Percentiles rank a stretch among this genome's conserved stretches.
These are phyloP conservation scores for Batillaria attramentaria DNA, from an alignment of 1,140 invertebrate species.

Conservation along the genomic window DNA sequence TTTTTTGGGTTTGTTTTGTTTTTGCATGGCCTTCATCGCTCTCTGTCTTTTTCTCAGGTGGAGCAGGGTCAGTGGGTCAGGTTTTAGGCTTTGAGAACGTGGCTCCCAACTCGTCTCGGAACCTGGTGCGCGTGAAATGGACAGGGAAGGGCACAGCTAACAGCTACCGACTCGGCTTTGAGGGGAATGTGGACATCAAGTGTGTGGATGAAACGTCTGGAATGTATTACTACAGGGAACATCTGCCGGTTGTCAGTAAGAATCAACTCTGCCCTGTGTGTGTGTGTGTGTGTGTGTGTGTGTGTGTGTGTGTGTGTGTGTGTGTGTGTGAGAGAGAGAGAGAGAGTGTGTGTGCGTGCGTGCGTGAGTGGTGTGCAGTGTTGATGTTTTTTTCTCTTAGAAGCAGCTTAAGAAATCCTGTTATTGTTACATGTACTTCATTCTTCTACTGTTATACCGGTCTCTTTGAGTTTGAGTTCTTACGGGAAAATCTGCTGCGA, in stretches of 20 bases:
- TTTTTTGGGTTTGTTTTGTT: not conserved
- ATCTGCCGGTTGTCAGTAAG: slow-evolving; percentile 84
- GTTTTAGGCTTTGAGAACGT: slow-evolving; percentile 12
- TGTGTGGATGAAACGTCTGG: slow-evolving; percentile 81
- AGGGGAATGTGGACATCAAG: slow-evolving; percentile 88
- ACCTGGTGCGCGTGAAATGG: slow-evolving; percentile 90
- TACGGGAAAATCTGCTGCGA: too few relatives aligned
- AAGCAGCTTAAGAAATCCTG: too few relatives aligned
- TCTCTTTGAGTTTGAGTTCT: too few relatives aligned
- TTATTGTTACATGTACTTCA: too few relatives aligned
- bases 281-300: slow-evolving; percentile 18
- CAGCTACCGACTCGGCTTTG: slow-evolving; percentile 84
- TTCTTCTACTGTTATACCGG: too few relatives aligned
- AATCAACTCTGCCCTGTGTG: too few relatives aligned
- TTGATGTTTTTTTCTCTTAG: too few relatives aligned
- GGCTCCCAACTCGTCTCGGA: slow-evolving; percentile 73
- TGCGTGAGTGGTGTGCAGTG: not conserved
- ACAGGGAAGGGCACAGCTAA: slow-evolving; percentile 79
- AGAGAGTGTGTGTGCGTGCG: not conserved
- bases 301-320: not conserved
- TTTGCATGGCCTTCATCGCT: not conserved
- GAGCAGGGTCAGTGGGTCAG: not conserved
- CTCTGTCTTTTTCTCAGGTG: not conserved
- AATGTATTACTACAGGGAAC: slow-evolving; percentile 85
- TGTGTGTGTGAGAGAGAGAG: not conserved